These are phyloP conservation scores for Melipona quadrifasciata DNA, from an alignment of 1,140 invertebrate genomes.

Conservation along the genomic window DNA sequence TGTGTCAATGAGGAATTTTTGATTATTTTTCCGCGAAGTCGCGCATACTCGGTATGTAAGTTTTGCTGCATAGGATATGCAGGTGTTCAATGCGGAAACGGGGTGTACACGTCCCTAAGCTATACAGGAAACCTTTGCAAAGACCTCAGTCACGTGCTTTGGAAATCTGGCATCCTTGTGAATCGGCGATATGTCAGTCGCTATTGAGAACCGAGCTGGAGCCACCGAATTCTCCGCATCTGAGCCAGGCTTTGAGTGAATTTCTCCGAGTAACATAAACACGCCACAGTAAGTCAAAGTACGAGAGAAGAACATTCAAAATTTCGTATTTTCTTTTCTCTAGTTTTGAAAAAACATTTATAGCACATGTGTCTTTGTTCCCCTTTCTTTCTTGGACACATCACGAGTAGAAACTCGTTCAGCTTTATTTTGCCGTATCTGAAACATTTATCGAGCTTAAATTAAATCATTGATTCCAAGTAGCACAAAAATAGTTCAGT, in stretches of 20 bases:
- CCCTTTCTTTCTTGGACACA: too few species aligned
- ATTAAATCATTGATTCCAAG: too few species aligned
- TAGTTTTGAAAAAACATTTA: too few species aligned
- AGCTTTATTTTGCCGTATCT: too few species aligned
- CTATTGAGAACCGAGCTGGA: not conserved
- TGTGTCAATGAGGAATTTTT: not conserved
- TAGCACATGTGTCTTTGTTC: not conserved
- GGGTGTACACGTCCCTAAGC: not conserved
- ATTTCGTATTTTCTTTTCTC: not conserved
- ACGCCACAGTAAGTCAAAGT: not conserved
- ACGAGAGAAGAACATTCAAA: not conserved
- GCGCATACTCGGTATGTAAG: not conserved
- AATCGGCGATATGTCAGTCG: conserved; percentile 12
- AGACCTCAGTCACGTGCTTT: conserved; percentile 18
- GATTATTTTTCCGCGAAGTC: not conserved
- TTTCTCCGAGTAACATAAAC: not conserved
- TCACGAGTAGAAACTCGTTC: too few species aligned
- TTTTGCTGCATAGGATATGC: conserved; percentile 2
- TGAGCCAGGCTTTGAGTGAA: not conserved
- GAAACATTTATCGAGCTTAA: too few species aligned
- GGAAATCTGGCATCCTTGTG: conserved; percentile 5
- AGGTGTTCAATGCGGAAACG: conserved; percentile 17
- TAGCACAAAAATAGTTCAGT: too few species aligned
- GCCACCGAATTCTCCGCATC: not conserved
- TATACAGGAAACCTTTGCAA: not conserved